Base-by-base conservation (phyloP, 2,113 vertebrate genomes). In the Formicarius rufipectus region DNA sequence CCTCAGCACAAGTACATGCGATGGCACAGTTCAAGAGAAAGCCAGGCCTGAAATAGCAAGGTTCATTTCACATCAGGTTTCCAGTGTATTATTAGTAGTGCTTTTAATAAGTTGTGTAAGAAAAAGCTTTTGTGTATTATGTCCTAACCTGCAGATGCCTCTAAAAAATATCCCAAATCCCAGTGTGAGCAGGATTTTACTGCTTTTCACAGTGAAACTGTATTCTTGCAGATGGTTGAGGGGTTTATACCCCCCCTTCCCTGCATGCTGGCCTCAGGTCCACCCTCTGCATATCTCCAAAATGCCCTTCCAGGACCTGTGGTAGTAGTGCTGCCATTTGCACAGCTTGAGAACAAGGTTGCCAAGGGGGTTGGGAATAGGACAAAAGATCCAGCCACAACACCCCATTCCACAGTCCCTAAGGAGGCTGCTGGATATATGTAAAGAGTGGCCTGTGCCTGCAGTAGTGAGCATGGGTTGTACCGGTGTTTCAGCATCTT, bases 91-190 rank as follows among this genome's bases (percentile, higher is more conserved):
- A 87, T 59, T 94, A 79, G 81, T 24, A 68, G 49, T 50, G 78
- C 67, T 89, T 96, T 91, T 82, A 85, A 58, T 84, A 93, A 93
- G 78, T 94, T 89, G 89, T 88, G 66, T 84, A 82, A 95, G 96
- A 82, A 79, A 72, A 95, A 89, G 69, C 66, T n/a, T 95, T 95
- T 91, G 60, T 94, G 56, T 91, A 73, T 96, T 93, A 78, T 62
- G 35, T 10, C 27, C n/a, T 89, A 89, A 66, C 45, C n/a, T 0
- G 0, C 47, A 91, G 86, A 77, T 66, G 78, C 17, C 35, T 93
- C 63, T 80, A 55, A 45, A 73, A 66, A 78, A 75, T 49, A 75
- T 45, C n/a, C 55, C 69, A 75, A 73, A 95, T 88, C 84, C 67
- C 27, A 67, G 2, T 20, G 42, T 12, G 27, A 74, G 71, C 4